Evolutionary conservation across 2,888 invertebrate species (phyloP), one percentile per base, ranked within the genome.

Genomic region (Euplagia quadripunctaria): DNA sequence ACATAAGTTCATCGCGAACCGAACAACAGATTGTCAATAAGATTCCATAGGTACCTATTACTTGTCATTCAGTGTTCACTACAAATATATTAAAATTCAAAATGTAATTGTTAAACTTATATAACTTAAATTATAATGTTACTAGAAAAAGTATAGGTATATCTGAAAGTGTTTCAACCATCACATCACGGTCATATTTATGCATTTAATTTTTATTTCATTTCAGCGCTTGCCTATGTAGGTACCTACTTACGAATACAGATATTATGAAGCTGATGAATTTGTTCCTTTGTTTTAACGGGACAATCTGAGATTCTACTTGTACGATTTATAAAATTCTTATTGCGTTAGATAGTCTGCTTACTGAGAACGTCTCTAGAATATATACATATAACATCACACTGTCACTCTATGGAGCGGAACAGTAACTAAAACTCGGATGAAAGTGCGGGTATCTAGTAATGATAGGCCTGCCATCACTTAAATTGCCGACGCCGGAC

Each of bases 1-100:
- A 95, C 95, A 91, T 83, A 84, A 88, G 95, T 93, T 94, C 92
- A 94, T 90, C 93, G 86, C 87, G 79, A 87, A 87, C 88, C 87
- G 90, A 90, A 87, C 89, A 88, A 89, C 89, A 90, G 92, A 94
- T 94, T 92, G 94, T 94, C 90, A 93, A 93, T 92, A 91, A 89
- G 92, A 94, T 94, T 91, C 81, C 82, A 79, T 87, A 83, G 86
- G 89, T 90, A 88, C 65, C 65, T 74, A 71, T 68, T 63, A 46
- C n/a, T 31, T 58, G 42, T 74, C 12, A 64, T 74, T 73, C 20
- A 68, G 65, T 31, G 46, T 55, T 71, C 63, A 51, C 42, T 49
- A 58, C n/a, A 49, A 41, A 63, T 43, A 68, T 43, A 17, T 42
- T 43, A 68, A 43, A 55, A n/a, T 68, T 20, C 20, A 14, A 65